Evolutionary conservation across 1,140 invertebrate species (phyloP).

Genomic region (Sycobia sp.): DNA sequence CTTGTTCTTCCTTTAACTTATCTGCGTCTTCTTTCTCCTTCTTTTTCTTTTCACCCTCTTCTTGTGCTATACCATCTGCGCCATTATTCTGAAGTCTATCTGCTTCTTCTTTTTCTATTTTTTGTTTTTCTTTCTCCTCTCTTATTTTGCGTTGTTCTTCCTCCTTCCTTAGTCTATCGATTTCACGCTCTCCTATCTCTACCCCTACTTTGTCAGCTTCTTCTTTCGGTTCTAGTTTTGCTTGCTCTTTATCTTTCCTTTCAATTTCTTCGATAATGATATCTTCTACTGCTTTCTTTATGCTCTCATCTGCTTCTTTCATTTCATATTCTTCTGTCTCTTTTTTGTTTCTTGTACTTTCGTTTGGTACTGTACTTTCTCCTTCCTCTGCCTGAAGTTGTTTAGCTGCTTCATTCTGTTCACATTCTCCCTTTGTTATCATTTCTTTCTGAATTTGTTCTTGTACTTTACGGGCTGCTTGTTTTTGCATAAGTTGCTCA

Average conservation of each 20-base stretch:
- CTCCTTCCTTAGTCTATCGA: constrained; percentile 33
- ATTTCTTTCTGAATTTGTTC: too few species aligned
- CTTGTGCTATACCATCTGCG: constrained; percentile 22
- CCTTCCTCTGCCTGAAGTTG: constrained; percentile 17
- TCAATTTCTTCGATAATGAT: constrained; percentile 16
- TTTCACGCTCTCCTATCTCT: constrained; percentile 14
- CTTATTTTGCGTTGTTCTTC: too few species aligned
- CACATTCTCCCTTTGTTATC: too few species aligned
- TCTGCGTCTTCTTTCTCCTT: constrained; percentile 34
- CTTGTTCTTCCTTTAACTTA: constrained; percentile 33
- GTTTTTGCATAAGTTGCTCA: too few species aligned
- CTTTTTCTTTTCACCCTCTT: constrained; percentile 30
- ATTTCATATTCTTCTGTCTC: not conserved
- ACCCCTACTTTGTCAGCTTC: constrained; percentile 10
- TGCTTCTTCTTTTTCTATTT: not conserved
- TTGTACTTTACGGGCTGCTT: too few species aligned
- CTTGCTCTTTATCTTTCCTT: constrained; percentile 30
- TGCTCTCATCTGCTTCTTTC: not conserved
- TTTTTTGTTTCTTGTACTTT: not conserved
- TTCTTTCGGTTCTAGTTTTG: constrained; percentile 26
- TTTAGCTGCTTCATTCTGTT: too few species aligned
- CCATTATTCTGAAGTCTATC: constrained; percentile 33
- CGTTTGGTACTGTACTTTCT: constrained; percentile 3
- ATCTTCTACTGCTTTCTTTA: constrained; percentile 16
- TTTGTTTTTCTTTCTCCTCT: not conserved